Evolutionary conservation across 2,113 vertebrate genomes (phyloP), one percentile per base, ranked within the genome.

Genomic region (Epinephelus lanceolatus): DNA sequence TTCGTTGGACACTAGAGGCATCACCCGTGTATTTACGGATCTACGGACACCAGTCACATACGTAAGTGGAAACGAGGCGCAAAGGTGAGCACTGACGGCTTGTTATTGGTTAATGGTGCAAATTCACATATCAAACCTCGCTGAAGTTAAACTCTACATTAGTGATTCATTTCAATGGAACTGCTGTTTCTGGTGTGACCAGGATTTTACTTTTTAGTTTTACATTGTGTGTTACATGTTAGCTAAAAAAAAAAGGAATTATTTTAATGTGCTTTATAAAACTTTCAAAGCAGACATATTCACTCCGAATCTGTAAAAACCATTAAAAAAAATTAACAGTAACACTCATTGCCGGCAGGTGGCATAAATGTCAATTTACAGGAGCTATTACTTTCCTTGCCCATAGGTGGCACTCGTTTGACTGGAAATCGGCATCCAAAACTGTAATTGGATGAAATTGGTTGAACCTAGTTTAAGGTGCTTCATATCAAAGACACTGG

Each of bases 391-490:
- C 11, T 49, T 53, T n/a, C 4, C 13, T 19, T 67, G 42, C 18
- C 4, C 61, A 19, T 14, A 65, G 6, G n/a, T 66, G 4, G 19
- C 3, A 5, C 47, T 23, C 30, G 18, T 42, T 47, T 30, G 9
- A 52, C 52, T 55, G 17, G 10, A 72, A 33, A 4, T 45, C 59
- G 40, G 30, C 18, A 9, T 49, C 17, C 23, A 18, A 57, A 67
- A 65, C 12, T 25, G 57, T 13, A 47, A 47, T 3, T 68, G 25
- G 30, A 45, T 56, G 21, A 49, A 19, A 73, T 6, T 33, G 5
- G 6, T 25, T 71, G 12, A 47, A 74, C 10, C 40, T 18, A 33
- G 52, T 75, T 78, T 71, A 23, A 76, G 56, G 62, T 62, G 78
- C 65, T 80, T 75, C 23, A 23, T 40, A 57, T 78, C 53, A 76